Evolutionary conservation across 2,888 invertebrate genomes (phyloP), one percentile per base, ranked within the genome.

Genomic region (Hemithea aestivaria): DNA sequence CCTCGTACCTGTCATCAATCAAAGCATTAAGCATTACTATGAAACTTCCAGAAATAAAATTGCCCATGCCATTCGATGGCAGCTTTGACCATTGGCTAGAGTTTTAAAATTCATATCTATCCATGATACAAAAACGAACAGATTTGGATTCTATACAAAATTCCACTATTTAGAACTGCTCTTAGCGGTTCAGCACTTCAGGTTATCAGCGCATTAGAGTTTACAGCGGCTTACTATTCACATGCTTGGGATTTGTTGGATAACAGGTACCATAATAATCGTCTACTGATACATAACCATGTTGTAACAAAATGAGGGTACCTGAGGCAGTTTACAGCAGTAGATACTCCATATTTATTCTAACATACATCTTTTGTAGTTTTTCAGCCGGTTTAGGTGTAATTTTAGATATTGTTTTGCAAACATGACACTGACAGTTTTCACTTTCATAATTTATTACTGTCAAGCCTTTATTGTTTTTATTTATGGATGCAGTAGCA

Each of bases 81-180:
- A 33, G 38, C 6, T 51, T 39, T 30, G 50, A 56, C 21, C 34
- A 42, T 7, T 56, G 56, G 51, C 16, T 48, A 0, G 55, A 49
- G 26, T 55, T 31, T 27, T 34, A 35, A 23, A 36, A 55, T 10
- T 40, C 45, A 6, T 51, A 35, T 29, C 6, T 32, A n/a, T 40
- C 43, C 4, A 42, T 48, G 35, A 44, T 51, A 25, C 53, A 47
- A 10, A 45, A 41, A 1, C 22, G 28, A 6, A 23, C 2, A 5
- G 33, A 42, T 33, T 11, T 53, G 20, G 22, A 35, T n/a, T 20
- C 29, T 1, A 47, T 53, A 7, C 45, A 25, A 53, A 50, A 11
- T 47, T 47, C 25, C 46, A 53, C 12, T 48, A 53, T 33, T 25
- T 51, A 10, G 39, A 35, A 12, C 48, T 2, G 39, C 48, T 0